These are phyloP conservation scores for Apotomis betuletana DNA, from an alignment of 2,888 invertebrate species.

Conservation along the genomic window DNA sequence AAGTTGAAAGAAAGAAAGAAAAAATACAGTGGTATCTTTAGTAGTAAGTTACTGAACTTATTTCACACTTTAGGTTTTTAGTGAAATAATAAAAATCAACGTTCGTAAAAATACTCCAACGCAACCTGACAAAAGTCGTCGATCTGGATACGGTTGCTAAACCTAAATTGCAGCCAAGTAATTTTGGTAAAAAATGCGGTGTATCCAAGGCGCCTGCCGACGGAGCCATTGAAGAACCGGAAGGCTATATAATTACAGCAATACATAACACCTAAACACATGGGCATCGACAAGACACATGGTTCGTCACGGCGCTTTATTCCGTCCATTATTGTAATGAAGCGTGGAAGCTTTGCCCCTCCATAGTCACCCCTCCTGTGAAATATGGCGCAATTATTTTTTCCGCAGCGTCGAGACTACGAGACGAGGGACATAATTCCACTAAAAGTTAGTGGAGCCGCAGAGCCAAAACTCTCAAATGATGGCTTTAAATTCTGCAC, in stretches of 20 bases:
- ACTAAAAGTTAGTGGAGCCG: conserved; percentile 34
- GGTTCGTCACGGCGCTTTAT: conserved; percentile 36
- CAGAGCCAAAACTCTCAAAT: conserved; percentile 20
- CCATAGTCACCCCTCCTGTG: conserved; percentile 2
- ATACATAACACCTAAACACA: conserved; percentile 19
- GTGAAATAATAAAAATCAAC: too few species aligned
- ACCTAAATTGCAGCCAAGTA: conserved; percentile 3
- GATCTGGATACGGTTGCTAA: background rate
- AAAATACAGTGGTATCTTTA: too few species aligned
- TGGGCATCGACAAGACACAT: conserved; percentile 39
- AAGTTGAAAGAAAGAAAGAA: too few species aligned
- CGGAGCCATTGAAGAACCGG: conserved; percentile 1
- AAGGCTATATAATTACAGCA: conserved; percentile 10
- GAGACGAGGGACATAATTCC: conserved; percentile 36
- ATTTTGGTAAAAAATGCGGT: background rate
- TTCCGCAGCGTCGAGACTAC: conserved; percentile 33
- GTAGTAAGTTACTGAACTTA: too few species aligned
- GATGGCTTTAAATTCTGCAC: conserved; percentile 30
- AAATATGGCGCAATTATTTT: conserved; percentile 43
- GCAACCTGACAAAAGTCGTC: background rate
- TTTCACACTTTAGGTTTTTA: too few species aligned
- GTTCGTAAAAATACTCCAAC: too few species aligned
- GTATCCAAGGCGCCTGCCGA: background rate
- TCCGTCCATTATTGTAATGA: conserved; percentile 42
- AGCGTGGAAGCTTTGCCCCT: conserved; percentile 30